These are phyloP conservation scores for Callipepla squamata DNA, from an alignment of 2,113 vertebrate species.

Conservation along the genomic window DNA sequence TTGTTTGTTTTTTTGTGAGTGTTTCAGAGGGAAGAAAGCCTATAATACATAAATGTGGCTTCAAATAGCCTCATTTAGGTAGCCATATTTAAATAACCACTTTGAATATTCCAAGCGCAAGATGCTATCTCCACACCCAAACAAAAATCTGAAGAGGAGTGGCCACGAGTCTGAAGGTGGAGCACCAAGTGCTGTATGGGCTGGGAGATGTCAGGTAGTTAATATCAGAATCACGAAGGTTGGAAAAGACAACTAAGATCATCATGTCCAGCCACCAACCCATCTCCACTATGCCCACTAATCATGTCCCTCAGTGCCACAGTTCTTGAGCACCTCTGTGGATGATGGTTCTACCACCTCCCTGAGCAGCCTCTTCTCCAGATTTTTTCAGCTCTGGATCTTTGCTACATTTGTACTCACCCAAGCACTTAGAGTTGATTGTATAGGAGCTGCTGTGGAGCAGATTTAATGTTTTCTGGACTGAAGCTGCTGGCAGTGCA, in stretches of 20 bases:
- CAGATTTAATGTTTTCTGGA: not conserved
- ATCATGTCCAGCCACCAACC: too few species aligned
- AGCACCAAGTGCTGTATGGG: not conserved
- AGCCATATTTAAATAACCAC: not conserved
- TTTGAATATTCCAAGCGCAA: not conserved
- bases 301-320: too few species aligned
- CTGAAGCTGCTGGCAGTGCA: not conserved
- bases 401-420: not conserved
- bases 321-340: too few species aligned
- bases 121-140: not conserved
- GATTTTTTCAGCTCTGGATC: not conserved
- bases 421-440: fast-evolving
- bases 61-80: not conserved
- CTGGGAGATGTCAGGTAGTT: not conserved
- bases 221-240: not conserved
- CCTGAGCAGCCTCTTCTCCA: too few species aligned
- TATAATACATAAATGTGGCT: not conserved
- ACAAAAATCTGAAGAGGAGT: not conserved
- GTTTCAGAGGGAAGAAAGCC: not conserved
- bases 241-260: too few species aligned
- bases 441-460: fast-evolving
- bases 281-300: too few species aligned
- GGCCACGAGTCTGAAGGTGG: not conserved
- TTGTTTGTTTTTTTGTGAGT: not conserved
- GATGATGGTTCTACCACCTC: too few species aligned